These are phyloP conservation scores for Otolemur crassicaudatus DNA, from an alignment of 2,797 vertebrate species.

Conservation along the genomic window DNA sequence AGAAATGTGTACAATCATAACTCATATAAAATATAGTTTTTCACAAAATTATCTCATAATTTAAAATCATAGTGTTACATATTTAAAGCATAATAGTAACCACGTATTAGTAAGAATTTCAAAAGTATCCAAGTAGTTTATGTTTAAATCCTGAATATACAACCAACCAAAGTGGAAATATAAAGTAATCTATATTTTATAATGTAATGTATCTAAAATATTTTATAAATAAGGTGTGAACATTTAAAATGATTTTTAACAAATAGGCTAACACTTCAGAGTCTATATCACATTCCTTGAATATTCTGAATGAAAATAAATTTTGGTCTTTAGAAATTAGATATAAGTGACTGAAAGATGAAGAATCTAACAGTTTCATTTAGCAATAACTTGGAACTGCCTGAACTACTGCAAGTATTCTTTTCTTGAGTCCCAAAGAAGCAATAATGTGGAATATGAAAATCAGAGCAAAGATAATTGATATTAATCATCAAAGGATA, in stretches of 20 bases:
- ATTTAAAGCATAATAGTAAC: slow-evolving; percentile 18
- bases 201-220: slow-evolving; percentile 6
- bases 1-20: slow-evolving; percentile 35
- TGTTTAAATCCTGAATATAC: not conserved
- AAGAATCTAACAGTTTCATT: not conserved
- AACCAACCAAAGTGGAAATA: not conserved
- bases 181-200: not conserved
- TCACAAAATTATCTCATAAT: slow-evolving; percentile 28
- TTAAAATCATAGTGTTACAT: not conserved
- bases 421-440: not conserved
- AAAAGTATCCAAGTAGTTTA: not conserved
- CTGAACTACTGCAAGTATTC: not conserved
- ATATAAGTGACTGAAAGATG: not conserved
- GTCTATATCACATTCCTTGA: too few relatives aligned
- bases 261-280: not conserved
- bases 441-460: not conserved
- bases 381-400: not conserved
- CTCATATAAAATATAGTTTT: slow-evolving; percentile 1
- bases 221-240: not conserved
- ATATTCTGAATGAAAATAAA: not conserved
- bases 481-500: not conserved
- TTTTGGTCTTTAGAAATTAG: slow-evolving; percentile 26
- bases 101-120: not conserved
- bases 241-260: slow-evolving; percentile 19
- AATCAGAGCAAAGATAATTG: not conserved